Evolutionary conservation across 2,888 invertebrate genomes (phyloP).

Genomic region (Meiosimyza platycephala): DNA sequence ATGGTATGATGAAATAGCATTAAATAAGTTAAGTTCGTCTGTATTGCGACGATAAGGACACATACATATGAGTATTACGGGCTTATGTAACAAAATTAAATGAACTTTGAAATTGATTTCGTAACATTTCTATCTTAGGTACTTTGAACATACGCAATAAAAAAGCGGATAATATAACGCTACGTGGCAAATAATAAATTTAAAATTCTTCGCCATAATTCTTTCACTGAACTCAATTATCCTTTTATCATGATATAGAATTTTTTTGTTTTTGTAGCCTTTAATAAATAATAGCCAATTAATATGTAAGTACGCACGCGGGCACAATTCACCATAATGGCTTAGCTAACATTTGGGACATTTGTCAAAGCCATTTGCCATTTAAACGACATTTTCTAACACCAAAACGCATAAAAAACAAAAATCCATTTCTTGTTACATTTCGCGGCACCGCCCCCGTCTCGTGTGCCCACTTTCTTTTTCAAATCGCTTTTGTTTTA

Average conservation of each 20-base stretch:
- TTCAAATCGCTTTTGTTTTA: too few species aligned
- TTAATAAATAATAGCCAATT: constrained; percentile 25
- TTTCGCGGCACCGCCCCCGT: too few species aligned
- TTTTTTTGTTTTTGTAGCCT: too few species aligned
- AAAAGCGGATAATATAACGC: constrained; percentile 18
- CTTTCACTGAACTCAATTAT: constrained; percentile 21
- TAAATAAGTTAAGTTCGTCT: neutral
- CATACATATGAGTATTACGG: neutral
- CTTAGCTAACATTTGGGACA: constrained; percentile 39
- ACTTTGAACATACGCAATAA: neutral
- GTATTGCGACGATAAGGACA: constrained; percentile 15
- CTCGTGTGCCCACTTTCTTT: too few species aligned
- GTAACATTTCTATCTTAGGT: neutral
- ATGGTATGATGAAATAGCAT: too few species aligned
- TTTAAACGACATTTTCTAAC: constrained; percentile 25
- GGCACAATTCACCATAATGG: constrained; percentile 42
- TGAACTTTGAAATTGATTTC: constrained; percentile 43
- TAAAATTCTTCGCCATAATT: constrained; percentile 10
- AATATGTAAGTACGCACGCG: constrained; percentile 32
- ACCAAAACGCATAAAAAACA: constrained; percentile 23
- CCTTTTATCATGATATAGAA: too few species aligned
- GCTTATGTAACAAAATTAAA: constrained; percentile 32
- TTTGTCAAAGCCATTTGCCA: constrained; percentile 34
- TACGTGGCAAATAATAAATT: constrained; percentile 23
- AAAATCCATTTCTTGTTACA: neutral